These are phyloP conservation scores for Microchirus variegatus DNA, from an alignment of 2,797 vertebrate genomes.

Conservation along the genomic window DNA sequence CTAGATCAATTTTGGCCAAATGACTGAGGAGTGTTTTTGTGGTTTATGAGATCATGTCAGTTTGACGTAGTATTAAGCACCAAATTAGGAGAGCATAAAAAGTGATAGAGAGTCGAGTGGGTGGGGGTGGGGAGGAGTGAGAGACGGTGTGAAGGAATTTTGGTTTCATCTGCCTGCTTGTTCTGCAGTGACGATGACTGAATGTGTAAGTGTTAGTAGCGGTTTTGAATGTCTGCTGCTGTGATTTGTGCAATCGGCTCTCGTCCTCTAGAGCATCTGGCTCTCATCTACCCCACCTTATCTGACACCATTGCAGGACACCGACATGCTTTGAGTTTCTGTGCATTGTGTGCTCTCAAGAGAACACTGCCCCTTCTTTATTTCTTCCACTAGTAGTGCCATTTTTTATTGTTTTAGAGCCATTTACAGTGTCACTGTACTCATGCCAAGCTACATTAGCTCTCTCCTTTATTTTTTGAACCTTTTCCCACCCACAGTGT, in stretches of 20 bases:
- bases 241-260: conserved; percentile 59
- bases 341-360: conserved; percentile 10
- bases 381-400: conserved; percentile 15
- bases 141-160: conserved; percentile 33
- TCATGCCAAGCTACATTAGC: conserved; percentile 33
- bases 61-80: conserved; percentile 16
- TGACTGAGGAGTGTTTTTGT: conserved; percentile 6
- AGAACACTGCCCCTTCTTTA: conserved; percentile 12
- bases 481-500: conserved; percentile 34
- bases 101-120: not conserved
- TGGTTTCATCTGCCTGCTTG: conserved; percentile 38
- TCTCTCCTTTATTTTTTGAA: not conserved
- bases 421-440: conserved; percentile 18
- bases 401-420: conserved; percentile 21
- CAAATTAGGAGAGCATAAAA: conserved; percentile 36
- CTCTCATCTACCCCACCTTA: conserved; percentile 60
- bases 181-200: conserved; percentile 36
- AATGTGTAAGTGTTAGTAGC: conserved; percentile 34
- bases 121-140: not conserved
- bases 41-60: conserved; percentile 15
- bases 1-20: conserved; percentile 8
- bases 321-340: conserved; percentile 33
- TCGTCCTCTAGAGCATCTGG: conserved; percentile 63
- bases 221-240: conserved; percentile 43
- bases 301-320: conserved; percentile 52